Evolutionary conservation across 2,113 vertebrate species (phyloP), one percentile per base, ranked within the genome.

Genomic region (Amphiprion ocellaris): DNA sequence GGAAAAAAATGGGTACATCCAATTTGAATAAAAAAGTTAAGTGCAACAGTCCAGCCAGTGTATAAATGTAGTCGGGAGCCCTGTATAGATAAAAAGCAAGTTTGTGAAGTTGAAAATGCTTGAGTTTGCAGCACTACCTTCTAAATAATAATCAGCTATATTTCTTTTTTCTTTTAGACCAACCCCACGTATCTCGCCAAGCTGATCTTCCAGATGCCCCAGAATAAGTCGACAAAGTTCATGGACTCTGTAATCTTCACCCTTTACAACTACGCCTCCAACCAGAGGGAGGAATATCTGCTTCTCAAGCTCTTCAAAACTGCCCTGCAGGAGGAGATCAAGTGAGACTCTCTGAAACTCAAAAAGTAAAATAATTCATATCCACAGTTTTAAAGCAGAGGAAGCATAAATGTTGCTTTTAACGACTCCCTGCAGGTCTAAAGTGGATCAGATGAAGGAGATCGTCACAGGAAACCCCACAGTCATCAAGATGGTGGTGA

Each of bases 181-280:
- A 99, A 99, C 84, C 98, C 98, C 8, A 97, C 97, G 8, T 99
- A 99, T 75, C 94, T 99, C 79, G 98, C 98, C 77, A 99, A 99
- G 95, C 94, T 99, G 86, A 99, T 99, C 87, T 99, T 99, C 92
- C 98, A 99, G 94, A 99, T 99, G 98, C 98, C 98, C 9, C 98
- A 99, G 90, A 99, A 99, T 88, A 98, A 96, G 89, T 99, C 98
- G 77, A 99, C 98, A 14, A 99, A 99, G 88, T 99, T 99, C 91
- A 99, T 99, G 98, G 98, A 99, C 90, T 98, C 98, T 16, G 98
- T 99, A 0, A 99, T 99, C 93, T 99, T 99, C 93, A 99, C 98
- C 0, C 93, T 99, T 8, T 99, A 99, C 82, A 99, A 99, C 92
- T 99, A 99, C 4, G 98, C 97, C 1, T 99, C 98, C 71, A 99